Percentiles rank a stretch among this genome's conserved stretches.
phyloP scores from a whole-genome alignment of 1,140 invertebrate genomes.

The Parasteatoda tepidariorum region DNA sequence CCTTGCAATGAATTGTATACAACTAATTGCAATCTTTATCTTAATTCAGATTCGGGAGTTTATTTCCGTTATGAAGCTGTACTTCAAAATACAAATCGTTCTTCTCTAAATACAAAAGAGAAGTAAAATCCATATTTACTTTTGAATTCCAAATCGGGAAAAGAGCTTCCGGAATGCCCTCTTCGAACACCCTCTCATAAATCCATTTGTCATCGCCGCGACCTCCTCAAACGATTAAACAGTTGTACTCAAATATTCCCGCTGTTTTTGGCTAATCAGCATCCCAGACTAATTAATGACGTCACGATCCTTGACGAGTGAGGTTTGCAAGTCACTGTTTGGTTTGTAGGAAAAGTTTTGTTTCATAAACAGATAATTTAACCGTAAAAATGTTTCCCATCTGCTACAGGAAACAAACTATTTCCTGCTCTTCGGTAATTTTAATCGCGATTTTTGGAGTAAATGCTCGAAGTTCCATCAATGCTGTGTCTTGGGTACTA shows the following conservation, averaged over 20 bases:
- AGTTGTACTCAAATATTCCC: slow-evolving; percentile 5
- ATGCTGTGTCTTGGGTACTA: too few relatives aligned
- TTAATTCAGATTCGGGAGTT: too few relatives aligned
- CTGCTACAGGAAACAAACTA: slow-evolving; percentile 51
- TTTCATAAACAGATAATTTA: slow-evolving; percentile 51
- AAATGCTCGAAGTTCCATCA: too few relatives aligned
- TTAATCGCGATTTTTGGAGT: slow-evolving; percentile 52
- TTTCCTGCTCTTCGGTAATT: slow-evolving; percentile 35
- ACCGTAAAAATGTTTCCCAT: slow-evolving; percentile 28
- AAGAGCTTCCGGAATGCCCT: too few relatives aligned
- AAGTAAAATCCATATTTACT: too few relatives aligned
- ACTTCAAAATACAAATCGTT: too few relatives aligned
- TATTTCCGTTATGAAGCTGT: too few relatives aligned
- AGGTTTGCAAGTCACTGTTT: not conserved
- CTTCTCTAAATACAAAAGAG: too few relatives aligned
- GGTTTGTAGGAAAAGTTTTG: slow-evolving; percentile 9
- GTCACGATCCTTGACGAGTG: slow-evolving; percentile 18
- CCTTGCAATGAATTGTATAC: too few relatives aligned
- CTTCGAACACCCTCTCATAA: slow-evolving; percentile 1
- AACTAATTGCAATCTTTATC: too few relatives aligned
- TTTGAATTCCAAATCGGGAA: too few relatives aligned
- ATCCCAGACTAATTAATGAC: slow-evolving; percentile 40
- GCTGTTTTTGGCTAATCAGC: slow-evolving; percentile 41
- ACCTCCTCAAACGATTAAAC: slow-evolving; percentile 29
- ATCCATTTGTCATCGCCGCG: slow-evolving; percentile 38